Evolutionary conservation across 1,140 invertebrate genomes (phyloP).

Genomic region (Acromyrmex charruanus): DNA sequence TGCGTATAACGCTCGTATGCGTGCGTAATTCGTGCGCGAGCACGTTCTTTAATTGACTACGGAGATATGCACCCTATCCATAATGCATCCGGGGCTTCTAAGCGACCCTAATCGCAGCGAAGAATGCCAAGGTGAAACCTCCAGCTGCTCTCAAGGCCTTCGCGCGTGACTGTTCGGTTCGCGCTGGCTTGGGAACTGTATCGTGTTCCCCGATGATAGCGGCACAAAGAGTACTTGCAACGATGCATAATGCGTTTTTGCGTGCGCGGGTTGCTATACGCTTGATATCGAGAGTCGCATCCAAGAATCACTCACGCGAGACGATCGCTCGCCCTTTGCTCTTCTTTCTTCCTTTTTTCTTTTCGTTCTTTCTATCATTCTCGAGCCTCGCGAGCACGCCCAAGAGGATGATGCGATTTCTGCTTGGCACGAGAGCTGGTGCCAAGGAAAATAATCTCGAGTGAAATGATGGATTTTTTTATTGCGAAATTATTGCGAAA

Average conservation of each 20-base stretch:
- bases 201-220: constrained; percentile 31
- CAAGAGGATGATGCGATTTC: constrained; percentile 32
- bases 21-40: constrained; percentile 41
- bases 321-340: constrained; percentile 39
- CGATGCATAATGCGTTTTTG: constrained; percentile 58
- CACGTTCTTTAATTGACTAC: constrained; percentile 74
- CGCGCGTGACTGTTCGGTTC: constrained; percentile 37
- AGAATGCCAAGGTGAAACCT: constrained; percentile 60
- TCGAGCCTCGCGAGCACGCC: constrained; percentile 20
- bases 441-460: constrained; percentile 12
- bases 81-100: constrained; percentile 76
- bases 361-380: neutral
- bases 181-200: constrained; percentile 39
- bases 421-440: constrained; percentile 10
- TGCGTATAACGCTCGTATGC: constrained; percentile 67
- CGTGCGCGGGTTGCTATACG: neutral
- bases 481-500: neutral
- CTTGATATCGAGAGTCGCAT: constrained; percentile 46
- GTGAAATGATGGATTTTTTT: constrained; percentile 23
- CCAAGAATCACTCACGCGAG: constrained; percentile 55
- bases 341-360: neutral
- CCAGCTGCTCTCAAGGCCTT: constrained; percentile 51
- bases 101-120: constrained; percentile 73
- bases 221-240: constrained; percentile 1
- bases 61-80: constrained; percentile 74